Percentiles rank a stretch among this genome's conserved stretches.
phyloP scores from a whole-genome alignment of 2,113 vertebrate genomes.

The Pyrgilauda ruficollis region DNA sequence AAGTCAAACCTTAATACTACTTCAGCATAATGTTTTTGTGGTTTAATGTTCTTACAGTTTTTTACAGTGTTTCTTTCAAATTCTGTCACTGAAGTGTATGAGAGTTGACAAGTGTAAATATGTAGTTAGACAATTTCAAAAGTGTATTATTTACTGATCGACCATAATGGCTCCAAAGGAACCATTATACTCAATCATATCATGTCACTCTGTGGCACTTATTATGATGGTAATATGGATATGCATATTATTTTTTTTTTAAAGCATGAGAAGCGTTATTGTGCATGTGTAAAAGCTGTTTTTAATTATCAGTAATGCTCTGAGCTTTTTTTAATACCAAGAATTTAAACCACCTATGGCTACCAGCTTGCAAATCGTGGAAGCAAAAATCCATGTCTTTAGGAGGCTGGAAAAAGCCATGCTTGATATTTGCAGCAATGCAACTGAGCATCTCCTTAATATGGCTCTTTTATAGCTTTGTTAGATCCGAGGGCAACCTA shows the following conservation, averaged over 20 bases:
- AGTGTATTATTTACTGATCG: conserved; percentile 82
- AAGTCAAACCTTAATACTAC: conserved; percentile 43
- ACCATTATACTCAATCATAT: conserved; percentile 75
- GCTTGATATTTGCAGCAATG: neutral
- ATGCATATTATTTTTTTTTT: conserved; percentile 71
- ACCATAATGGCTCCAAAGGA: conserved; percentile 71
- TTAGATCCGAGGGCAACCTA: neutral
- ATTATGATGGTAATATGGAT: conserved; percentile 76
- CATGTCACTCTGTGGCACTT: conserved; percentile 73
- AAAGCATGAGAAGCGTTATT: conserved; percentile 63
- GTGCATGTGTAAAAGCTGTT: conserved; percentile 59
- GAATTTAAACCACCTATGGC: conserved; percentile 47
- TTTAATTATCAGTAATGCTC: conserved; percentile 74
- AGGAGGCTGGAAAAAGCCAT: neutral
- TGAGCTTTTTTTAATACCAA: conserved; percentile 44
- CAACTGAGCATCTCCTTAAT: neutral
- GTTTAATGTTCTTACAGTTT: conserved; percentile 60
- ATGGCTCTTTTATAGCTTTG: neutral
- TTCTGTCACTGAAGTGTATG: conserved; percentile 73
- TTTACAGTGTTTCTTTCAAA: conserved; percentile 71
- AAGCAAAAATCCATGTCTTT: neutral
- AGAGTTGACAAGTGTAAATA: conserved; percentile 80
- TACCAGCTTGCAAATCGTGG: conserved; percentile 7
- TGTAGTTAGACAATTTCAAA: conserved; percentile 76
- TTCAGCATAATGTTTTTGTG: conserved; percentile 35